phyloP scores from a whole-genome alignment of 2,113 vertebrate genomes.

The Scartelaos histophorus region DNA sequence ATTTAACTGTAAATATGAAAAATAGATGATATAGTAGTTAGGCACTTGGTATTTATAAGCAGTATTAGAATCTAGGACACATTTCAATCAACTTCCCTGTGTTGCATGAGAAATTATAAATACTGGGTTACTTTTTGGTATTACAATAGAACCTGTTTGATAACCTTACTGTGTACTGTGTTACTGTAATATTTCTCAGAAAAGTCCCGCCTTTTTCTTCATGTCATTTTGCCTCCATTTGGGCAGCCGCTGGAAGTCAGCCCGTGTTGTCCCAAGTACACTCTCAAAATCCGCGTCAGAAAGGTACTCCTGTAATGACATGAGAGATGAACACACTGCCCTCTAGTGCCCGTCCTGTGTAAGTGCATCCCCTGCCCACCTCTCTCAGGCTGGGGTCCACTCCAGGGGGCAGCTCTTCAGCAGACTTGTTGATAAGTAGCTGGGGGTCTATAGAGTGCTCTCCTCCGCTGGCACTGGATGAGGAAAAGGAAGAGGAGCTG shows the following conservation, averaged over 20 bases:
- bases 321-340: conserved; percentile 34
- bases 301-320: conserved; percentile 78
- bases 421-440: conserved; percentile 72
- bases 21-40: too few relatives aligned
- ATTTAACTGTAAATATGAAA: not conserved
- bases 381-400: conserved; percentile 83
- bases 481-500: not conserved
- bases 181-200: conserved; percentile 68
- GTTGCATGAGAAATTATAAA: conserved; percentile 7
- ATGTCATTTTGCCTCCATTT: conserved; percentile 87
- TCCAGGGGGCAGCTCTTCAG: conserved; percentile 79
- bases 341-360: conserved; percentile 21
- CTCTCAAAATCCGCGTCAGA: conserved; percentile 84
- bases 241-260: conserved; percentile 85
- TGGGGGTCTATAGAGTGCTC: conserved; percentile 51
- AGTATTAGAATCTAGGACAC: not conserved
- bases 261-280: conserved; percentile 82
- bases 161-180: not conserved
- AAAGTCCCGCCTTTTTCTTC: conserved; percentile 87
- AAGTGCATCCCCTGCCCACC: conserved; percentile 65
- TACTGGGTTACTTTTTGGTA: not conserved
- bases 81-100: not conserved
- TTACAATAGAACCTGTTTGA: not conserved
- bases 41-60: not conserved
- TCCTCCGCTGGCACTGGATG: conserved; percentile 11